Base-by-base conservation (phyloP, 2,113 vertebrate genomes). In the Dromas ardeola region DNA sequence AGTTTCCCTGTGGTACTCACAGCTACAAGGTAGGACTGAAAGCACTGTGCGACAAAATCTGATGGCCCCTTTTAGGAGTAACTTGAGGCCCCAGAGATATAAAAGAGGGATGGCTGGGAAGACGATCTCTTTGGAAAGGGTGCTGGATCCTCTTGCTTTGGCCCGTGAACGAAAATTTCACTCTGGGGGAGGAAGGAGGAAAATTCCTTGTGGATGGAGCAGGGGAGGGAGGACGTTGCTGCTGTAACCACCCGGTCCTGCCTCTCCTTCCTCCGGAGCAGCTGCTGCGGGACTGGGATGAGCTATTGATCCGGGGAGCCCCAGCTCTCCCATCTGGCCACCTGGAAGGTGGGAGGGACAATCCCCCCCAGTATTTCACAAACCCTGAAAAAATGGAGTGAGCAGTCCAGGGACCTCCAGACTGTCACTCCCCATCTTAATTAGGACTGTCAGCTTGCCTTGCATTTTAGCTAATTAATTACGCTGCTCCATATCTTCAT, bases 371-470 rank as follows among this genome's bases (percentile, higher is more conserved):
- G 0, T 59, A 42, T 72, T 87, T 81, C 70, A 91, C 42, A 61
- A 14, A 10, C 45, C 38, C n/a, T 70, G 81, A 72, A 62, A 88
- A 96, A 95, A 96, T n/a, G 36, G 45, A 82, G 49, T 49, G 59
- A 82, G 82, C 66, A 85, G 90, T 65, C 34, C 62, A 42, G 90
- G 52, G 65, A 53, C 36, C 69, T 65, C 36, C 65, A 26, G 19
- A 27, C 53, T 50, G 47, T 81, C 86, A 86, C 30, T 87, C 38
- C 80, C 38, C 6, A 25, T 89, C 78, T 80, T 85, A 85, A 93
- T 97, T 86, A 94, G 77, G 36, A 34, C 78, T 91, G 70, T 77
- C 92, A 92, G 70, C 92, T 80, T 89, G 92, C 74, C 83, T 95
- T 89, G 77, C 77, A 22, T 95, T 93, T 94, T 73, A 78, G 86